Evolutionary conservation across 2,797 vertebrate genomes (phyloP).

Genomic region (Enoplosus armatus): DNA sequence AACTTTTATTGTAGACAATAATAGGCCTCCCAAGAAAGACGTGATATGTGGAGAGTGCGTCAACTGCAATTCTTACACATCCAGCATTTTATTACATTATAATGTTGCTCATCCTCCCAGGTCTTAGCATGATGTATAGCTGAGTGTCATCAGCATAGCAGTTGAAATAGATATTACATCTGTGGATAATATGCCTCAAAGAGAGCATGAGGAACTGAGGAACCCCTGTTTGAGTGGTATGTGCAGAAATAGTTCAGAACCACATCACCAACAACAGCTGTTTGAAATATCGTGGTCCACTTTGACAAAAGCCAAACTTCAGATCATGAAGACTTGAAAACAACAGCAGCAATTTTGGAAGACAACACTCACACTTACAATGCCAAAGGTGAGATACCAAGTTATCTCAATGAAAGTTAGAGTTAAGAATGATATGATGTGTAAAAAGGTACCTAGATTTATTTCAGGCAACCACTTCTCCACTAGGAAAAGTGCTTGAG

Average conservation of each 20-base stretch:
- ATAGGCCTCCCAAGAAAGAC: neutral
- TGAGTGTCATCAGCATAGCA: neutral
- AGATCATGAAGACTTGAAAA: neutral
- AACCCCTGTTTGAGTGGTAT: neutral
- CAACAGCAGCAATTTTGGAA: neutral
- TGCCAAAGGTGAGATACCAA: neutral
- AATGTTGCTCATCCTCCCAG: neutral
- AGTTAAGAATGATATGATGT: neutral
- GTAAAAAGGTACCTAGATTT: neutral
- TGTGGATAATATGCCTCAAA: conserved; percentile 5
- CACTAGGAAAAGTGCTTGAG: conserved; percentile 30
- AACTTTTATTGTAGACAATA: neutral
- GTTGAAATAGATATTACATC: neutral
- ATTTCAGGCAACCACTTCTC: conserved; percentile 3
- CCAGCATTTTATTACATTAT: neutral
- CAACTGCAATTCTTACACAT: neutral
- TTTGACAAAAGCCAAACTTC: neutral
- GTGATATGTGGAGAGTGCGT: neutral
- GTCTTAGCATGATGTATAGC: neutral
- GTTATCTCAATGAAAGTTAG: neutral
- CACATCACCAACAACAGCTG: neutral
- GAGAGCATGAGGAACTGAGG: neutral
- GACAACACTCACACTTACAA: too few relatives aligned
- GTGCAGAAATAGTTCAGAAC: neutral
- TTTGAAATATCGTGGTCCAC: neutral